phyloP scores from a whole-genome alignment of 1,140 invertebrate genomes.

The Ips typographus region DNA sequence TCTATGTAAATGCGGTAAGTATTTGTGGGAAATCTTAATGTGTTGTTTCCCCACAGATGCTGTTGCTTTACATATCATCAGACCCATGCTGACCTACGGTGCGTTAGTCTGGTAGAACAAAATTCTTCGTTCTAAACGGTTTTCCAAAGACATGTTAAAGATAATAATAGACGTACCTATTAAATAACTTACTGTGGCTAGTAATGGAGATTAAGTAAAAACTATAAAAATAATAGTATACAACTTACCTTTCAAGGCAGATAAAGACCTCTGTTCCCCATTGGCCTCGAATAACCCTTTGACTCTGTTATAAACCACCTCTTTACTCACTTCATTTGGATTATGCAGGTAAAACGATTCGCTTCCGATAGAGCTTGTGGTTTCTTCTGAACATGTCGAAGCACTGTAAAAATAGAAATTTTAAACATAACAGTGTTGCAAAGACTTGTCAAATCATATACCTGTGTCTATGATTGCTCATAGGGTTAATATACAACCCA shows the following conservation, averaged over 20 bases:
- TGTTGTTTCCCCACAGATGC: no score
- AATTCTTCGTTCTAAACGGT: no score
- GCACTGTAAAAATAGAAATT: conserved; percentile 32
- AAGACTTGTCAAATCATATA: not conserved
- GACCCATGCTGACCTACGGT: no score
- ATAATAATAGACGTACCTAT: no score
- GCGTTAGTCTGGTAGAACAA: no score
- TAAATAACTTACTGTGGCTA: no score
- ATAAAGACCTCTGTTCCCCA: conserved; percentile 39
- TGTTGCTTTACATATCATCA: no score
- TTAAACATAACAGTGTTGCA: not conserved
- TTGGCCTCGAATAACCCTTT: conserved; percentile 71
- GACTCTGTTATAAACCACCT: conserved; percentile 71
- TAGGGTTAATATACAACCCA: conserved; percentile 79
- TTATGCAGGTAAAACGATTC: conserved; percentile 84
- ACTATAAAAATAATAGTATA: not conserved
- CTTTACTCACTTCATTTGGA: conserved; percentile 62
- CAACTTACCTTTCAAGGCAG: conserved; percentile 49
- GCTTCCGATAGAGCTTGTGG: conserved; percentile 46
- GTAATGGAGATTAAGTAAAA: no score
- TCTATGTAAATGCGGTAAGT: no score
- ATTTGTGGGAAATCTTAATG: no score
- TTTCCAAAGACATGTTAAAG: no score
- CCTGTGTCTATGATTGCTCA: conserved; percentile 59
- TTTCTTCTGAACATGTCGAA: conserved; percentile 41